Percentiles rank a stretch among this genome's conserved stretches.
These are phyloP conservation scores for Echinops telfairi DNA, from an alignment of 2,113 vertebrate species.

Conservation along the genomic window DNA sequence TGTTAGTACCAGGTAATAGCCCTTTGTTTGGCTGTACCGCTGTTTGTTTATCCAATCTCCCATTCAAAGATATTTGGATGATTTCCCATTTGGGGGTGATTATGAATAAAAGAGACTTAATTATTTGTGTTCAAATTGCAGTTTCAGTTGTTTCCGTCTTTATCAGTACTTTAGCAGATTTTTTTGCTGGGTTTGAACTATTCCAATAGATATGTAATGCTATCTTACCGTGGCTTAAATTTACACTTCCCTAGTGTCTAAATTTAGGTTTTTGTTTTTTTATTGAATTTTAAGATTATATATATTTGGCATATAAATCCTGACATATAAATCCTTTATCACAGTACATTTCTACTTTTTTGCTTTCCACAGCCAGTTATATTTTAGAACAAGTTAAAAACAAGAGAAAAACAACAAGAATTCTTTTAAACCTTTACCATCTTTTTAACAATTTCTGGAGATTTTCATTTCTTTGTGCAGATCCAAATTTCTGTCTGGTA, in stretches of 20 bases:
- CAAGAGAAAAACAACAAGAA: background rate
- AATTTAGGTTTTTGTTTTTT: background rate
- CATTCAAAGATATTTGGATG: background rate
- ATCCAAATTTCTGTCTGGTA: background rate
- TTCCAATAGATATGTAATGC: background rate
- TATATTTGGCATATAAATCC: too few relatives aligned
- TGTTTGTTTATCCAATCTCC: background rate
- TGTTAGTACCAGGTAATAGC: background rate
- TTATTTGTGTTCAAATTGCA: background rate
- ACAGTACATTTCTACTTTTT: background rate
- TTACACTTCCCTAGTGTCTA: background rate
- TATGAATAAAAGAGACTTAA: background rate
- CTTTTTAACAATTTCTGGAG: background rate
- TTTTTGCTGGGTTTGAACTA: background rate
- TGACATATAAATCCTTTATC: slow-evolving; percentile 25
- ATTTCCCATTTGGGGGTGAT: background rate
- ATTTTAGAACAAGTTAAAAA: background rate
- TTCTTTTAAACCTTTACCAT: background rate
- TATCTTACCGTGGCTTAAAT: background rate
- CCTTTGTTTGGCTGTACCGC: background rate
- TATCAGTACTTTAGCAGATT: background rate
- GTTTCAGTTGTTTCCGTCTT: background rate
- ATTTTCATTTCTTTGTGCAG: background rate
- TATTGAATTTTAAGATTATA: slow-evolving; percentile 15
- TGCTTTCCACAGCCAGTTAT: background rate